phyloP scores from a whole-genome alignment of 2,888 invertebrate genomes.

The Cataglyphis rosenhaueri region DNA sequence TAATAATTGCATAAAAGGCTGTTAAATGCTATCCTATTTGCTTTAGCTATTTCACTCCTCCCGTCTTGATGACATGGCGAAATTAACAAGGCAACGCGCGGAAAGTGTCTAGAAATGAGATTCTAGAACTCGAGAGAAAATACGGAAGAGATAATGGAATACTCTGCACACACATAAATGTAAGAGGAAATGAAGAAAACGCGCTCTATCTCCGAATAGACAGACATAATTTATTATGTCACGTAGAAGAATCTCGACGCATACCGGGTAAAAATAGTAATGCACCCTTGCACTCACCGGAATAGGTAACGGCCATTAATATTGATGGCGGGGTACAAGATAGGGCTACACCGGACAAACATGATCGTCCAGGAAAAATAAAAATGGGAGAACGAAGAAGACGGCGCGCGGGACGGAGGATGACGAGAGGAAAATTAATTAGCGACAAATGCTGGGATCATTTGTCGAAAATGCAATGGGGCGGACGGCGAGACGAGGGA shows the following conservation, averaged over 20 bases:
- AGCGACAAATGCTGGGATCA: slow-evolving; percentile 14
- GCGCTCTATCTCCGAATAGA: neutral
- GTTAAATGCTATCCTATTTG: neutral
- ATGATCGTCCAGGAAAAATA: neutral
- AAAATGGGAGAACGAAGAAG: neutral
- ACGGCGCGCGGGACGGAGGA: neutral
- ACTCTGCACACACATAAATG: too few relatives aligned
- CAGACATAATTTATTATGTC: slow-evolving; percentile 35
- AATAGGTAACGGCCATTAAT: neutral
- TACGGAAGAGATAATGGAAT: neutral
- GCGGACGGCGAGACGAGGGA: too few relatives aligned
- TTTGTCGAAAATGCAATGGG: neutral
- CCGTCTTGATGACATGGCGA: neutral
- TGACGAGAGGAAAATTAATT: neutral
- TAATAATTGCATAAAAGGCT: neutral
- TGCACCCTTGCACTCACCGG: neutral
- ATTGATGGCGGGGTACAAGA: neutral
- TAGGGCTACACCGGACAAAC: neutral
- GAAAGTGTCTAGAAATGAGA: neutral
- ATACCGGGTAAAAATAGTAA: slow-evolving; percentile 8
- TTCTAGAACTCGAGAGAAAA: neutral
- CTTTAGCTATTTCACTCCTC: neutral
- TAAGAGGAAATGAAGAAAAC: neutral
- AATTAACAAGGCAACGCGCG: neutral
- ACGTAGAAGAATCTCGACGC: neutral